Percentiles rank a stretch among this genome's conserved stretches.
Conservation (phyloP, 1,140 invertebrate species). For the Aphelenchoides fujianensis region DNA sequence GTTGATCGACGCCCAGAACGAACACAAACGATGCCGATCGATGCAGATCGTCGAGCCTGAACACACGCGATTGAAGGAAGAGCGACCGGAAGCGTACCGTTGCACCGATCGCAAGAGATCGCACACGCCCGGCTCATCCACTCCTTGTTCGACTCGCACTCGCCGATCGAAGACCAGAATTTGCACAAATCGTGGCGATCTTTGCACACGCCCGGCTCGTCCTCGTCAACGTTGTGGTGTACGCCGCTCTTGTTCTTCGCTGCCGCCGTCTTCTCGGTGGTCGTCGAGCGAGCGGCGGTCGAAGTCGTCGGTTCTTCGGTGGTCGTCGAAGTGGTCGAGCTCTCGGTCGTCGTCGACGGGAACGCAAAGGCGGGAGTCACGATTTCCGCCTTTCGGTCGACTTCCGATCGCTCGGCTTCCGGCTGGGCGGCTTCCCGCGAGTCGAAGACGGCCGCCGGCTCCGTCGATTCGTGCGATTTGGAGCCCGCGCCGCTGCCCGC, state of each 20-base stretch:
- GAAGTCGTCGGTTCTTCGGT: not conserved
- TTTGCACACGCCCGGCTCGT: constrained; percentile 33
- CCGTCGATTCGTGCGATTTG: not conserved
- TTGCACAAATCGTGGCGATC: constrained; percentile 60
- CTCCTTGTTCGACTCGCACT: constrained; percentile 56
- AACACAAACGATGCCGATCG: constrained; percentile 56
- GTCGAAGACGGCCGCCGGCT: not conserved
- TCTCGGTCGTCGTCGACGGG: too few species aligned
- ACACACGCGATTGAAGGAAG: not conserved
- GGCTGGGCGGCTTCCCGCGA: not conserved
- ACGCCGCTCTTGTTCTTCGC: not conserved
- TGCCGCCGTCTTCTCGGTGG: constrained; percentile 10
- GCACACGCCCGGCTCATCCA: constrained; percentile 58
- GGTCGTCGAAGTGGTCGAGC: not conserved
- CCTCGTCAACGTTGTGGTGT: constrained; percentile 6
- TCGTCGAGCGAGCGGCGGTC: not conserved
- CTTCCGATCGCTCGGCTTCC: not conserved
- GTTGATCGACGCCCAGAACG: constrained; percentile 57
- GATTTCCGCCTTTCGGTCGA: too few species aligned
- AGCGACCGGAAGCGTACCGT: constrained; percentile 32
- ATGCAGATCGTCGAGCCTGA: constrained; percentile 47
- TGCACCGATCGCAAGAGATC: constrained; percentile 57
- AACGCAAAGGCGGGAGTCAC: too few species aligned
- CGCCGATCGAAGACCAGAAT: constrained; percentile 59
- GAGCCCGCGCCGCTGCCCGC: not conserved